Percentiles rank a stretch among this genome's conserved stretches.
Conservation (phyloP, 2,113 vertebrate species). For the Tragelaphus imberbis region DNA sequence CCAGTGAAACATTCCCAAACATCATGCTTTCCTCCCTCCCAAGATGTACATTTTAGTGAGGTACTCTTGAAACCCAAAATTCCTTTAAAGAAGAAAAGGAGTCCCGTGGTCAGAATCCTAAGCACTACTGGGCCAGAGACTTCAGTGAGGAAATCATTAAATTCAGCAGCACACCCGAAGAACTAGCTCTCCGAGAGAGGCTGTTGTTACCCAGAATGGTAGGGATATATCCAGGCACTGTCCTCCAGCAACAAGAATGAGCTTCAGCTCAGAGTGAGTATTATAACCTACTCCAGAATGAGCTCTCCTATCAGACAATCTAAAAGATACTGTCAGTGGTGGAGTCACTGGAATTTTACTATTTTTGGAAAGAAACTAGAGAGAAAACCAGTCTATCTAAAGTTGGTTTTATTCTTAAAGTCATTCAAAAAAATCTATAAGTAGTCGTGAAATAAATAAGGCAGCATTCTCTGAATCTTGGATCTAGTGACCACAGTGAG, state of each 20-base stretch:
- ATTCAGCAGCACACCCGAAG: neutral
- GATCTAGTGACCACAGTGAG: neutral
- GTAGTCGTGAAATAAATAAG: neutral
- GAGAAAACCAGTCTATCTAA: neutral
- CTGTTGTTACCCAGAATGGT: neutral
- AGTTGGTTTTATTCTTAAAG: neutral
- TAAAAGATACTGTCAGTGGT: neutral
- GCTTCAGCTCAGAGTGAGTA: neutral
- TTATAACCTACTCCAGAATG: neutral
- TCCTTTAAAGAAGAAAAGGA: neutral
- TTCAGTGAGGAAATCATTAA: neutral
- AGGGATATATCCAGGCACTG: no score
- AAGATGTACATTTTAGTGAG: neutral
- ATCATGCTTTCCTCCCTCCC: neutral
- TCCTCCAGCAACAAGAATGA: neutral
- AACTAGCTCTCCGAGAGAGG: neutral
- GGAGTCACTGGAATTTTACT: neutral
- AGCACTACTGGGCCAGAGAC: neutral
- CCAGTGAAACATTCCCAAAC: neutral
- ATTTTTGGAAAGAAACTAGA: neutral
- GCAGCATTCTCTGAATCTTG: neutral
- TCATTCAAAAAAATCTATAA: neutral
- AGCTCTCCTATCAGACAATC: neutral
- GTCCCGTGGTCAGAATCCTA: neutral
- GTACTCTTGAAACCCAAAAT: neutral